Conservation (phyloP, 2,113 vertebrate genomes). For the Gymnarchus niloticus region DNA sequence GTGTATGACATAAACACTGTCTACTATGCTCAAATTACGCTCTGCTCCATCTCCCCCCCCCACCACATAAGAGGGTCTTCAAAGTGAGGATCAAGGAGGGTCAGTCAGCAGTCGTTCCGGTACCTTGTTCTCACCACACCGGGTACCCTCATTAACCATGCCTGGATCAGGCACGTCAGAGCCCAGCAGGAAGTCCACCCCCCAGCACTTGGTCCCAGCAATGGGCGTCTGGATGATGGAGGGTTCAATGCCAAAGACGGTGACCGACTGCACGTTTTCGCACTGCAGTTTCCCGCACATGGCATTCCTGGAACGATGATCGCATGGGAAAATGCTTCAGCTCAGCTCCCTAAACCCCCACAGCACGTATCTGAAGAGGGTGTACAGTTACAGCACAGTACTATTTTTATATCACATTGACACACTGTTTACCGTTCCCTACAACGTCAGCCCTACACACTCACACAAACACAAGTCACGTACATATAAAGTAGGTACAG, state of each 20-base stretch:
- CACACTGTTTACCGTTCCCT: neutral
- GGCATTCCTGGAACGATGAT: slow-evolving; percentile 70
- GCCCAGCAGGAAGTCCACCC: slow-evolving; percentile 88
- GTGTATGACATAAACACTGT: neutral
- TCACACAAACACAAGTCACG: neutral
- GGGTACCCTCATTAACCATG: slow-evolving; percentile 92
- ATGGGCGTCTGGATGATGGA: slow-evolving; percentile 77
- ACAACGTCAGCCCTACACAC: neutral
- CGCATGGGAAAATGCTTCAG: neutral
- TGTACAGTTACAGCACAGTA: too few relatives aligned
- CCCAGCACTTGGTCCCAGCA: slow-evolving; percentile 69
- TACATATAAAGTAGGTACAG: neutral
- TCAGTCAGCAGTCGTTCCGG: neutral
- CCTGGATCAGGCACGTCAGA: slow-evolving; percentile 92
- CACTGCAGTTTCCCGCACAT: slow-evolving; percentile 94
- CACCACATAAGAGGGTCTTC: too few relatives aligned
- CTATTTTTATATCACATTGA: too few relatives aligned
- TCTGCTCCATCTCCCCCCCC: neutral
- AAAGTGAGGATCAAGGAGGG: too few relatives aligned
- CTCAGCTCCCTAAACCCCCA: too few relatives aligned
- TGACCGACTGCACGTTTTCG: slow-evolving; percentile 73
- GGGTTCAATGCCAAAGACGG: slow-evolving; percentile 81
- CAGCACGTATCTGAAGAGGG: too few relatives aligned
- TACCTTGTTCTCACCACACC: slow-evolving; percentile 82
- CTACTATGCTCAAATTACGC: neutral